Percentiles rank a stretch among this genome's conserved stretches.
phyloP scores from a whole-genome alignment of 2,888 invertebrate species.

The Drosophila niveifrons region DNA sequence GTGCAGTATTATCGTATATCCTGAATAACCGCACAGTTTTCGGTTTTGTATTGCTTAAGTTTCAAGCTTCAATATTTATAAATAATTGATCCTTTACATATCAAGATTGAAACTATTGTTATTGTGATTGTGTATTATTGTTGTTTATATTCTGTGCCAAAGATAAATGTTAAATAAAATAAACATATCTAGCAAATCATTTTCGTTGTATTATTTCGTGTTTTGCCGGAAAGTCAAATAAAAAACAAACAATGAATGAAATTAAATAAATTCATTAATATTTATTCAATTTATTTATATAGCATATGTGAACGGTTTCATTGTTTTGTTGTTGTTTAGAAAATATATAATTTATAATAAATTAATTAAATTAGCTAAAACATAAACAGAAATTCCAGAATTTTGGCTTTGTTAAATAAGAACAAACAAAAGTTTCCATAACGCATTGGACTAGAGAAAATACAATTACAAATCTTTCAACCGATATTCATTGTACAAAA shows the following conservation, averaged over 20 bases:
- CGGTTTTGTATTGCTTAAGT: slow-evolving; percentile 23
- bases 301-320: slow-evolving; percentile 61
- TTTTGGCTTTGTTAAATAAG: slow-evolving; percentile 57
- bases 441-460: slow-evolving; percentile 74
- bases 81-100: slow-evolving; percentile 44
- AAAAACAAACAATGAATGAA: background rate
- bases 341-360: slow-evolving; percentile 68
- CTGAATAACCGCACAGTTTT: slow-evolving; percentile 45
- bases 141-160: slow-evolving; percentile 54
- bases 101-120: slow-evolving; percentile 49
- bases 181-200: slow-evolving; percentile 34
- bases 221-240: background rate
- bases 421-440: slow-evolving; percentile 55
- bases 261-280: slow-evolving; percentile 17
- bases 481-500: slow-evolving; percentile 53
- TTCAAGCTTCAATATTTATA: slow-evolving; percentile 24
- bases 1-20: slow-evolving; percentile 13
- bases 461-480: slow-evolving; percentile 56
- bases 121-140: slow-evolving; percentile 34
- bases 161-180: slow-evolving; percentile 58
- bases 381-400: slow-evolving; percentile 74
- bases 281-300: slow-evolving; percentile 56
- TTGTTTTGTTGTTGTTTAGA: slow-evolving; percentile 37
- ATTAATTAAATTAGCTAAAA: slow-evolving; percentile 76
- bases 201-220: background rate